Base-by-base conservation (phyloP, 2,888 invertebrate species). In the Cheilosia urbana region DNA sequence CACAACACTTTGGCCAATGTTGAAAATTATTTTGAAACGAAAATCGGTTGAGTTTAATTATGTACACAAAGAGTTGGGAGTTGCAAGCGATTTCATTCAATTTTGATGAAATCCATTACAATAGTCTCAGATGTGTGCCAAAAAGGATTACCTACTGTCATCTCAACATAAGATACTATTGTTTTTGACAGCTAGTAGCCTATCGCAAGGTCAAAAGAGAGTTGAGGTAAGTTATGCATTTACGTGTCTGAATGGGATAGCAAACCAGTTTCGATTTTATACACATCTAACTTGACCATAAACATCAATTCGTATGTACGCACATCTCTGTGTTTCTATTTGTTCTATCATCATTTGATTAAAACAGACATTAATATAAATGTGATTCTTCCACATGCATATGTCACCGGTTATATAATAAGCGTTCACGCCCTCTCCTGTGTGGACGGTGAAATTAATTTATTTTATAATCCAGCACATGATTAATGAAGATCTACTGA, bases 21-120 rank as follows among this genome's bases (percentile, higher is more conserved):
- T 68, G 62, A 37, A 73, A 73, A 58, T 15, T 13, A 53, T 72
- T 72, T 62, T 53, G 62, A 53, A 53, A 53, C 17, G n/a, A 47
- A 19, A 69, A 55, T 21, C 15, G 55, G 9, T 57, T 24, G 15
- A 57, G 11, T 45, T 69, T 30, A 69, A 34, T 69, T 69, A 57
- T 69, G 17, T 34, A 9, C 55, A 37, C 37, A 34, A 30, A 24
- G 6, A 51, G 15, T 21, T 49, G 4, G 4, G 15, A 51, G 5
- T 51, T 13, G 47, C 30, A 30, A 4, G 19, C 19, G 17, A 19
- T 13, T 19, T 1, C 15, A 34, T 11, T 47, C 13, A 24, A 42
- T 34, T 15, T 42, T 60, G 45, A 11, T 45, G 42, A 60, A 45
- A 24, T 60, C 7, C 24, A 42, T 42, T 42, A 27, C 42, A 45